phyloP scores from a whole-genome alignment of 2,888 invertebrate species.

The Rutpela maculata region DNA sequence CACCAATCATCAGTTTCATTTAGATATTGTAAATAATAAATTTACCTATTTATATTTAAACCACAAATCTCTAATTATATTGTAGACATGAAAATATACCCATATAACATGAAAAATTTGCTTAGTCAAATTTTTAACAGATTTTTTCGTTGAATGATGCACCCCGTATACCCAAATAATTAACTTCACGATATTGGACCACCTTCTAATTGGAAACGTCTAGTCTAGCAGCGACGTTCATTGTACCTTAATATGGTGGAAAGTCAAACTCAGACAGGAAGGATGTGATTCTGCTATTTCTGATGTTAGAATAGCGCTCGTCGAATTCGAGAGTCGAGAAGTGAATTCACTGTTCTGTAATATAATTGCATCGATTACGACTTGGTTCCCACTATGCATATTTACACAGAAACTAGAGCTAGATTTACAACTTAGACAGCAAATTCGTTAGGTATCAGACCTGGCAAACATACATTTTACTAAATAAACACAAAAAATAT shows the following conservation, averaged over 20 bases:
- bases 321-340: neutral
- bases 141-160: no score
- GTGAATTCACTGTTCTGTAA: conserved; percentile 1
- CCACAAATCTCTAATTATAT: no score
- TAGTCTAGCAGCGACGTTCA: neutral
- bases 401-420: neutral
- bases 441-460: neutral
- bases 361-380: conserved; percentile 7
- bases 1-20: no score
- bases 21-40: no score
- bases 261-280: neutral
- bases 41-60: no score
- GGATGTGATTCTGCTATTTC: neutral
- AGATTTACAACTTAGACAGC: neutral
- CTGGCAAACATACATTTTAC: neutral
- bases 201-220: neutral
- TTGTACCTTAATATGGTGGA: neutral
- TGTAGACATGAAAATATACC: no score
- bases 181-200: neutral
- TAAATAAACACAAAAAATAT: neutral
- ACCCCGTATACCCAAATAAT: neutral
- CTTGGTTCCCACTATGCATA: neutral
- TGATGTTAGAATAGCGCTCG: neutral
- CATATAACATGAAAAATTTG: no score
- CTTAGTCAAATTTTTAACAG: no score